Conservation (phyloP, 2,113 vertebrate genomes). For the Panthera tigris region DNA sequence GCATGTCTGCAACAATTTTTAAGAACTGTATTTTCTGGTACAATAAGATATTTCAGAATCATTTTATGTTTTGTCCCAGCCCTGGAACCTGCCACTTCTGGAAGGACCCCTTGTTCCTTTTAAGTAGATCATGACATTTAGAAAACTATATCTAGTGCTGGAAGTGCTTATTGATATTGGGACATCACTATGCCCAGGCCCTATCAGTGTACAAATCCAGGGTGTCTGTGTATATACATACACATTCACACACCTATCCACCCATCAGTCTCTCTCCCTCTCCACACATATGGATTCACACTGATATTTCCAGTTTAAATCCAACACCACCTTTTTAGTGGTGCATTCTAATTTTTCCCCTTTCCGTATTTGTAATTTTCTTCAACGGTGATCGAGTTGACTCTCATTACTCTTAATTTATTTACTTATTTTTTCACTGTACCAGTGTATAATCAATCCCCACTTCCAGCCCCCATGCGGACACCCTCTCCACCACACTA, state of each 20-base stretch:
- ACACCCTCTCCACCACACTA: accelerated
- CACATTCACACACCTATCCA: not conserved
- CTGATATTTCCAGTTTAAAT: not conserved
- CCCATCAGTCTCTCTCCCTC: not conserved
- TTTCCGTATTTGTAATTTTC: not conserved
- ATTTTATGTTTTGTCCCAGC: not conserved
- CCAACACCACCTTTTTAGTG: not conserved
- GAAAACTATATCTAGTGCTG: not conserved
- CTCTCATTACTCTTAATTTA: not conserved
- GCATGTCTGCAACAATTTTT: not conserved
- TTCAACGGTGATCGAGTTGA: not conserved
- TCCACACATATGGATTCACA: not conserved
- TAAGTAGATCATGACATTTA: not conserved
- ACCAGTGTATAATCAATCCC: not conserved
- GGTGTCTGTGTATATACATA: not conserved
- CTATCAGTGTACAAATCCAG: not conserved
- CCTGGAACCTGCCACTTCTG: not conserved
- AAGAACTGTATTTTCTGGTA: not conserved
- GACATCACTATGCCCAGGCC: not conserved
- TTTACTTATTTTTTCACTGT: not conserved
- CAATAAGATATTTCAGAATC: not conserved
- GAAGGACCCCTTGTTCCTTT: not conserved
- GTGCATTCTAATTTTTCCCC: not conserved
- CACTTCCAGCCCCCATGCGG: accelerated
- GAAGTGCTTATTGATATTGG: not conserved